Evolutionary conservation across 2,797 vertebrate genomes (phyloP).

Genomic region (Coreius guichenoti): DNA sequence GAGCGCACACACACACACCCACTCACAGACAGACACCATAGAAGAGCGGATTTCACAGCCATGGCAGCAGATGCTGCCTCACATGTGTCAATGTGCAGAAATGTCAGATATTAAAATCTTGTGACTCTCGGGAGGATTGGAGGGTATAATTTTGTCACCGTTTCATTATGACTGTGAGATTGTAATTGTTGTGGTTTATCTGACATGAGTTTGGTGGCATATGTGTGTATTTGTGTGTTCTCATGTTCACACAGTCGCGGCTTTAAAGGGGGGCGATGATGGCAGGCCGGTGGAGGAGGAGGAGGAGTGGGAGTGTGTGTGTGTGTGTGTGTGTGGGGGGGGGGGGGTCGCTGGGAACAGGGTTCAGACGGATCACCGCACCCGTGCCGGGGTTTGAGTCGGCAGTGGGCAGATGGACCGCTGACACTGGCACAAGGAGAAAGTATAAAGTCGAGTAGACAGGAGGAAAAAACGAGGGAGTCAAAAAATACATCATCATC

Average conservation of each 20-base stretch:
- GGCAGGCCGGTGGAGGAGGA: slow-evolving; percentile 9
- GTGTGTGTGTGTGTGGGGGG: background rate
- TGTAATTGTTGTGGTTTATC: slow-evolving; percentile 51
- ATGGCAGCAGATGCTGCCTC: slow-evolving; percentile 48
- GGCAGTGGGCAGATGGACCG: slow-evolving; percentile 73
- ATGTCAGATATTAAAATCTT: slow-evolving; percentile 48
- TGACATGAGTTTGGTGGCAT: slow-evolving; percentile 32
- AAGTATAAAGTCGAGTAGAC: slow-evolving; percentile 80
- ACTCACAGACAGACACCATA: slow-evolving; percentile 21
- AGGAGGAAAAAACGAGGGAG: slow-evolving; percentile 68
- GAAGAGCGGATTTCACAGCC: slow-evolving; percentile 40
- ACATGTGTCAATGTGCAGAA: slow-evolving; percentile 45
- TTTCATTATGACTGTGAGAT: slow-evolving; percentile 50
- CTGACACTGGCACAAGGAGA: slow-evolving; percentile 75
- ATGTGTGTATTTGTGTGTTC: slow-evolving; percentile 46
- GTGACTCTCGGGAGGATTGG: slow-evolving; percentile 30
- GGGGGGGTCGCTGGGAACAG: slow-evolving; percentile 34
- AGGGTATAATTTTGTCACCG: slow-evolving; percentile 46
- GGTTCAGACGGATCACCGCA: slow-evolving; percentile 50
- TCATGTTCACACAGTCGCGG: slow-evolving; percentile 29
- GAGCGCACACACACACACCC: background rate
- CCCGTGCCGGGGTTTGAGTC: slow-evolving; percentile 43
- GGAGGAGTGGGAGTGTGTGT: no score
- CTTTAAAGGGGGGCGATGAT: slow-evolving; percentile 34
- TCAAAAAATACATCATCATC: slow-evolving; percentile 77